Evolutionary conservation across 2,113 vertebrate genomes (phyloP), one percentile per base, ranked within the genome.

Genomic region (Centrocercus urophasianus): DNA sequence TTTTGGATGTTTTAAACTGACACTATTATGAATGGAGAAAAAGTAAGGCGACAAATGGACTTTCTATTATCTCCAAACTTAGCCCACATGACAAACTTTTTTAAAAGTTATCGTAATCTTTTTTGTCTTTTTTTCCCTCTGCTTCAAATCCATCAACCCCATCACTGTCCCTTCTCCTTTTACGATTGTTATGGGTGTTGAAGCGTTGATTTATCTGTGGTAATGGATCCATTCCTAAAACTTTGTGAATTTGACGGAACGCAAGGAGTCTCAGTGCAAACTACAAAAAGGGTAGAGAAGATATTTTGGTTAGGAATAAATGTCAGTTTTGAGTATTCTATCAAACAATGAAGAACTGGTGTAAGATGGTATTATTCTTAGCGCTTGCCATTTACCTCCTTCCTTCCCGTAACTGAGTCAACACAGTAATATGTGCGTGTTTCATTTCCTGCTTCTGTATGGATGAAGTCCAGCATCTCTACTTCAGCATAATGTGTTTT

Each of bases 91-190:
- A 96, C 89, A 93, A 96, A 88, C 30, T 47, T 47, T 22, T 87
- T 98, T 98, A 99, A 91, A 98, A 98, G 96, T 97, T 98, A 83
- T 99, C 99, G 50, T 98, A 99, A 97, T 99, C 99, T 78, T 99
- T 99, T 97, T 99, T 99, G 97, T 99, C 99, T 93, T 99, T 99
- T 90, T 99, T 99, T 15, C 99, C 99, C 83, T 99, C 99, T 8
- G 98, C 99, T 98, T 99, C 99, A 76, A 99, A 99, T 89, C 98
- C 98, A 98, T 99, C 99, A 10, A 98, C 98, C 6, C 99, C 98
- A 19, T 99, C 99, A 30, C 99, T 99, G 98, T 99, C 99, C 17
- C 98, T 98, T 96, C 99, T 99, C 72, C 99, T 98, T 97, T 99
- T 99, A 63, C 99, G 98, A 94, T 98, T 99, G 96, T 98, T 99